Evolutionary conservation across 2,113 vertebrate genomes (phyloP).

Genomic region (Dissostichus mawsoni): DNA sequence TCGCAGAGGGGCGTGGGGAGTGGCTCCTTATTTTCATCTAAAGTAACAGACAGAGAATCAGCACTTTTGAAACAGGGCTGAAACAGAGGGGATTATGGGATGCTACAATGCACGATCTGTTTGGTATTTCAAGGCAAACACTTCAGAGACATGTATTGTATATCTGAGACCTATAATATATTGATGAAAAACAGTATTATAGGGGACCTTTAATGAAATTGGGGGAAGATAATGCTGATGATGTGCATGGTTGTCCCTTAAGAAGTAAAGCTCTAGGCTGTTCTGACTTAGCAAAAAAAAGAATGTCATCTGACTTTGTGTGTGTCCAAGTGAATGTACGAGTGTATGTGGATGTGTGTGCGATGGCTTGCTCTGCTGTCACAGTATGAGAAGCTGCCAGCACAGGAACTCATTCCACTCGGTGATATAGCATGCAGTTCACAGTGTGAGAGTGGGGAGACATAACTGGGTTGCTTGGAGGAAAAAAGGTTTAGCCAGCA

Average conservation of each 20-base stretch:
- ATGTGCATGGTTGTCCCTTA: constrained; percentile 14
- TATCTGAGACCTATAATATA: no score
- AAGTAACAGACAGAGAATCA: no score
- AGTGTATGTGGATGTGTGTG: constrained; percentile 1
- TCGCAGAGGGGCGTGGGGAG: no score
- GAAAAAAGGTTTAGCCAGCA: constrained; percentile 28
- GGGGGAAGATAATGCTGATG: constrained; percentile 1
- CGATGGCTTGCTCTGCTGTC: constrained; percentile 44
- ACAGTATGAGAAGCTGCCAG: constrained; percentile 59
- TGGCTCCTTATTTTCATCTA: no score
- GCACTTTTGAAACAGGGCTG: no score
- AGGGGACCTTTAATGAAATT: no score
- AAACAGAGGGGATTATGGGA: no score
- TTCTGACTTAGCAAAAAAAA: constrained; percentile 20
- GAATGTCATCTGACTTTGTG: constrained; percentile 11
- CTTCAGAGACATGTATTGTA: no score
- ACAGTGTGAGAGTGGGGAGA: constrained; percentile 24
- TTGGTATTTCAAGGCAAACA: no score
- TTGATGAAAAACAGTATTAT: no score
- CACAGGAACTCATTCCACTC: constrained; percentile 44
- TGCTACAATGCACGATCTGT: no score
- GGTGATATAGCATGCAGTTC: constrained; percentile 40
- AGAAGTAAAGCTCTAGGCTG: constrained; percentile 19
- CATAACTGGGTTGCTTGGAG: constrained; percentile 32
- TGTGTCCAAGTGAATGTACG: not conserved